Conservation (phyloP, 2,888 invertebrate genomes). For the Exocentrus adspersus region DNA sequence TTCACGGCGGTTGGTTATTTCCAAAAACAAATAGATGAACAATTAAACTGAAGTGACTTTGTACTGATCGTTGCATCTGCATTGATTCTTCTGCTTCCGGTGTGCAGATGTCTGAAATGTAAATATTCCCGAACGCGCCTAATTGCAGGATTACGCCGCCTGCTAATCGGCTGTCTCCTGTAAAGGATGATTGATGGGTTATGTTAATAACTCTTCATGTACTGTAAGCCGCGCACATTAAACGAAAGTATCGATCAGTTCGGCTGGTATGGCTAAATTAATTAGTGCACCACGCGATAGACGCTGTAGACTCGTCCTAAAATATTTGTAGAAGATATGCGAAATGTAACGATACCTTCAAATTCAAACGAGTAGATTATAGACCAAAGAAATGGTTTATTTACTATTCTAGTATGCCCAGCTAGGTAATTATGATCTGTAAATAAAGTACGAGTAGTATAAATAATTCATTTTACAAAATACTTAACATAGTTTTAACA, state of each 20-base stretch:
- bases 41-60: neutral
- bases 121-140: constrained; percentile 9
- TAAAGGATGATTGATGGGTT: constrained; percentile 32
- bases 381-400: too few species aligned
- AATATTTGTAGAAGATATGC: too few species aligned
- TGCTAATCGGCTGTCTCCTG: constrained; percentile 22
- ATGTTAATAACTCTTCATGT: constrained; percentile 30
- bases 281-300: constrained; percentile 26
- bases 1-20: too few species aligned
- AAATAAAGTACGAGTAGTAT: neutral
- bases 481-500: too few species aligned
- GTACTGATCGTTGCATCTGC: neutral
- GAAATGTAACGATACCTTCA: too few species aligned
- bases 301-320: too few species aligned
- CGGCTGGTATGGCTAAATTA: constrained; percentile 15
- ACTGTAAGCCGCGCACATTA: constrained; percentile 23
- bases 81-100: neutral
- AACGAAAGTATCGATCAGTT: constrained; percentile 30
- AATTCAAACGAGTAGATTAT: too few species aligned
- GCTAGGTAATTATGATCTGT: neutral
- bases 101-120: constrained; percentile 12
- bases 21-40: too few species aligned
- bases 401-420: too few species aligned
- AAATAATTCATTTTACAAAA: too few species aligned
- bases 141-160: constrained; percentile 13